phyloP scores from a whole-genome alignment of 2,888 invertebrate species.

The Acanthosepion pharaonis region DNA sequence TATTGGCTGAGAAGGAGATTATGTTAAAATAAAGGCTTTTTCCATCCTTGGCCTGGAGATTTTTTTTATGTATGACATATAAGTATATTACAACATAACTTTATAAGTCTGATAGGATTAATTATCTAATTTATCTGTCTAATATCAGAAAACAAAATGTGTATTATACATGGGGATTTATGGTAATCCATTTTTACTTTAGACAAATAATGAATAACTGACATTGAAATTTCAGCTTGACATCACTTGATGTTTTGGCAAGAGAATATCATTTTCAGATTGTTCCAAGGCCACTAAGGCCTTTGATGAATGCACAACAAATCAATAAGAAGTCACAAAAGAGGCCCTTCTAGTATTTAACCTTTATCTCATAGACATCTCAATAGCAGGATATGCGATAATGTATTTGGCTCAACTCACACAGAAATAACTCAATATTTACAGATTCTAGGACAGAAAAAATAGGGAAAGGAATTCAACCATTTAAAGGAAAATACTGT shows the following conservation, averaged over 20 bases:
- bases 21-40: too few relatives aligned
- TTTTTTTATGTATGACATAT: too few relatives aligned
- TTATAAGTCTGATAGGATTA: too few relatives aligned
- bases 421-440: not conserved
- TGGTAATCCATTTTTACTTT: not conserved
- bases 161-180: too few relatives aligned
- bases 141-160: not conserved
- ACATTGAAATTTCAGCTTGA: not conserved
- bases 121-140: too few relatives aligned
- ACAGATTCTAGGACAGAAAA: not conserved
- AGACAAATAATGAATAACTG: not conserved
- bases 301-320: not conserved
- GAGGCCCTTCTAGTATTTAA: not conserved
- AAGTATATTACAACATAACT: too few relatives aligned
- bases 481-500: not conserved
- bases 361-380: not conserved
- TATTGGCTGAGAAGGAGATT: too few relatives aligned
- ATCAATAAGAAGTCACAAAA: not conserved
- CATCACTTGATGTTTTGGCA: not conserved
- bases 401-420: not conserved
- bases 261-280: conserved; percentile 33
- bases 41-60: too few relatives aligned
- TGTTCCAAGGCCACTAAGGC: not conserved
- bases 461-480: not conserved
- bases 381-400: not conserved